Evolutionary conservation across 2,113 vertebrate genomes (phyloP).

Genomic region (Capreolus pygargus): DNA sequence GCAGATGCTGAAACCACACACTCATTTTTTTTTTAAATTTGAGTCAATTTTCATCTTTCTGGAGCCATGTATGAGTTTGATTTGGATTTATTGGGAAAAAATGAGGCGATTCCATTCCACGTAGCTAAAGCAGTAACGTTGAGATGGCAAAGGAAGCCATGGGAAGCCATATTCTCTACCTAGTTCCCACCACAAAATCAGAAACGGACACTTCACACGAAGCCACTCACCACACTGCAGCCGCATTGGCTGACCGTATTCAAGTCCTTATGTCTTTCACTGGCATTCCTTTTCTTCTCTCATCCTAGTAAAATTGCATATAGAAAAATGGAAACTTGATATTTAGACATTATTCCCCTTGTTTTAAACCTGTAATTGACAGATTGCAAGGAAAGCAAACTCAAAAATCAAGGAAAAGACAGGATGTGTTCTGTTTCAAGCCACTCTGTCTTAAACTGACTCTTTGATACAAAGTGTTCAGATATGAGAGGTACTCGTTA

Average conservation of each 20-base stretch:
- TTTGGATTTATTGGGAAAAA: neutral
- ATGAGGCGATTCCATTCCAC: neutral
- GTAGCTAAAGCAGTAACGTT: neutral
- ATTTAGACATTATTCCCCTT: neutral
- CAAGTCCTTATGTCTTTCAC: neutral
- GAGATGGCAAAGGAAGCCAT: neutral
- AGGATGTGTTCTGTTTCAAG: neutral
- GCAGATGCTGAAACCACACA: constrained; percentile 11
- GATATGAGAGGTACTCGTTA: neutral
- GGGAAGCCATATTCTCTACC: neutral
- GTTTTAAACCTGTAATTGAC: neutral
- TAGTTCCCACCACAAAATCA: neutral
- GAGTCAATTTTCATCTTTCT: constrained; percentile 5
- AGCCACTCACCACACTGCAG: neutral
- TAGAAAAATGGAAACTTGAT: neutral
- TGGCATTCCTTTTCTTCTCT: neutral
- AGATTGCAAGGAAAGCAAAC: neutral
- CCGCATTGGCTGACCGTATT: neutral
- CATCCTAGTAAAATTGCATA: neutral
- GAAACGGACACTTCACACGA: neutral
- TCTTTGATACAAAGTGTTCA: neutral
- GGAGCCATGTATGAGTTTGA: neutral
- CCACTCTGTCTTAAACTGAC: neutral
- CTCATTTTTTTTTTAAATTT: neutral
- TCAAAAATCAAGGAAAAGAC: neutral